phyloP scores from a whole-genome alignment of 2,888 invertebrate species.

The Lochmaea crataegi region DNA sequence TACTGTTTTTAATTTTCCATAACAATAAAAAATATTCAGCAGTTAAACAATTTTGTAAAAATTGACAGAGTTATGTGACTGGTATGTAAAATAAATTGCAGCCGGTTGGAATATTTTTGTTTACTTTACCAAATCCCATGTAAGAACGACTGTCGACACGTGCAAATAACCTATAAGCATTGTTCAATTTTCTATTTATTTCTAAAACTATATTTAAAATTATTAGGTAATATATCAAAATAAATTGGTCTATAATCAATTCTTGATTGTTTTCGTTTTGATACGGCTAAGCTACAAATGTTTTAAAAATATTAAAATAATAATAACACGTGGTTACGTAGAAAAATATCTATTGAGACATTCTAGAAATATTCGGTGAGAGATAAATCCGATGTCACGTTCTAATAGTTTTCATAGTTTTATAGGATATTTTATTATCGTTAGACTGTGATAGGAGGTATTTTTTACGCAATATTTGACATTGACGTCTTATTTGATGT shows the following conservation, averaged over 20 bases:
- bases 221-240: not conserved
- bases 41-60: too few relatives aligned
- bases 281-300: conserved; percentile 9
- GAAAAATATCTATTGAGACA: not conserved
- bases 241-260: conserved; percentile 9
- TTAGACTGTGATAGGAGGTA: not conserved
- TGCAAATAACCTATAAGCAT: conserved; percentile 1
- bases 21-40: too few relatives aligned
- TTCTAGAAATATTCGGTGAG: not conserved
- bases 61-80: too few relatives aligned
- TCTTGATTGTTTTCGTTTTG: conserved; percentile 14
- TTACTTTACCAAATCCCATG: not conserved
- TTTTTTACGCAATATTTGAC: conserved; percentile 5
- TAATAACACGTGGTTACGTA: conserved; percentile 24
- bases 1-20: too few relatives aligned
- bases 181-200: not conserved
- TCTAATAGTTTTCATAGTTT: not conserved
- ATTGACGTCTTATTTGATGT: conserved; percentile 2
- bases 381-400: not conserved
- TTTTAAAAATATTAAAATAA: conserved; percentile 25
- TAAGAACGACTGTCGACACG: not conserved
- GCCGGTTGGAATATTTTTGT: not conserved
- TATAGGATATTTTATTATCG: not conserved
- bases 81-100: not conserved
- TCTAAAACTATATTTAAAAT: not conserved